Evolutionary conservation across 2,797 vertebrate species (phyloP).

Genomic region (Protonibea diacanthus): DNA sequence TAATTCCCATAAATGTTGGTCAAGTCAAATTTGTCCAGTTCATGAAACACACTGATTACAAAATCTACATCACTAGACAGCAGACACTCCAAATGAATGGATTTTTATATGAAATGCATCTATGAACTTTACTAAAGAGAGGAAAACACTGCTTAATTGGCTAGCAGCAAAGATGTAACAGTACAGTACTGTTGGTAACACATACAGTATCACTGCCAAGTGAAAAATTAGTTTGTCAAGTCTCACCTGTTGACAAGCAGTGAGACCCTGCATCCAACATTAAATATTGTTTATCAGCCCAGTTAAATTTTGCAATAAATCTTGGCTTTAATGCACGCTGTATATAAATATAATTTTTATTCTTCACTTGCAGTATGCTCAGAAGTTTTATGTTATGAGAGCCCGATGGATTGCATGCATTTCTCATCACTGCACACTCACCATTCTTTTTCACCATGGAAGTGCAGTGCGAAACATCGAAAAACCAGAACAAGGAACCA

Average conservation of each 20-base stretch:
- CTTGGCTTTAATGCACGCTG: not conserved
- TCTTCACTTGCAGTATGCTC: not conserved
- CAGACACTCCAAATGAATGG: constrained; percentile 1
- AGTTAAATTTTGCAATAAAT: not conserved
- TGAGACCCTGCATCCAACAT: not conserved
- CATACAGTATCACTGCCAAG: not conserved
- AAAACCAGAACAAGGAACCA: not conserved
- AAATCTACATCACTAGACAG: not conserved
- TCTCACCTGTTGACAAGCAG: not conserved
- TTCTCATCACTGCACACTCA: not conserved
- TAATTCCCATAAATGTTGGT: not conserved
- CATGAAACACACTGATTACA: not conserved
- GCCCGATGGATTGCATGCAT: not conserved
- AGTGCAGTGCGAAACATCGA: too few relatives aligned
- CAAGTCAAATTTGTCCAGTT: not conserved
- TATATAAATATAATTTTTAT: not conserved
- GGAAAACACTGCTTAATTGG: not conserved
- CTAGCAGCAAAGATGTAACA: not conserved
- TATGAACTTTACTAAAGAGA: not conserved
- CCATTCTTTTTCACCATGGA: too few relatives aligned
- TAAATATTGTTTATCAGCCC: not conserved
- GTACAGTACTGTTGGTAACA: not conserved
- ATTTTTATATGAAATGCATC: not conserved
- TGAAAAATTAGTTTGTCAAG: not conserved
- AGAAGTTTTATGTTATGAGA: not conserved